These are phyloP conservation scores for Nansenia antarctica DNA, from an alignment of 2,113 vertebrate species.

Conservation along the genomic window DNA sequence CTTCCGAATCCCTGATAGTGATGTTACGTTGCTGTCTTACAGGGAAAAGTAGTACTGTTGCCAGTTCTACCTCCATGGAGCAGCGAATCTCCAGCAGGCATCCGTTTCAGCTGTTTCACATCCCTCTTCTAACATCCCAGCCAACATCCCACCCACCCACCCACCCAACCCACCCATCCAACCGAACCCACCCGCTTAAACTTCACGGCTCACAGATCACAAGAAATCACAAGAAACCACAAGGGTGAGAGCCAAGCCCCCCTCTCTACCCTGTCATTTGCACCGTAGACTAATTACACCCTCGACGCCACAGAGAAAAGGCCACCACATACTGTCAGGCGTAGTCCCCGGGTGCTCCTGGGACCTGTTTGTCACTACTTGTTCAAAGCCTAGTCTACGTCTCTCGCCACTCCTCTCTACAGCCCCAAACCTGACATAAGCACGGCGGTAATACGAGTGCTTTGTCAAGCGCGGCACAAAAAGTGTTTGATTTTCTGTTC, in stretches of 20 bases:
- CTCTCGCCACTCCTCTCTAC: slow-evolving; percentile 8
- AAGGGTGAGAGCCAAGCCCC: slow-evolving; percentile 12
- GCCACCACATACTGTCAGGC: slow-evolving; percentile 19
- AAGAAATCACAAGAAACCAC: too few species aligned
- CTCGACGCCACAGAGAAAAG: slow-evolving; percentile 18
- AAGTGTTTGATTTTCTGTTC: slow-evolving; percentile 48
- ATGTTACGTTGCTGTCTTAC: too few species aligned
- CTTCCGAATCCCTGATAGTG: too few species aligned
- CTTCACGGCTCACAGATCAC: slow-evolving; percentile 30
- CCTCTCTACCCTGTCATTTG: slow-evolving; percentile 30
- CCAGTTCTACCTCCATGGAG: background rate
- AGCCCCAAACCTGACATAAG: slow-evolving; percentile 23
- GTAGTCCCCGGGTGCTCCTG: background rate
- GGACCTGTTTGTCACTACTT: slow-evolving; percentile 10
- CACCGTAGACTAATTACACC: slow-evolving; percentile 29
- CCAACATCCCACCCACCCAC: too few species aligned
- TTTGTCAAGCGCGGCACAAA: slow-evolving; percentile 28
- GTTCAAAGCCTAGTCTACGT: slow-evolving; percentile 27
- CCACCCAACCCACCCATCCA: background rate
- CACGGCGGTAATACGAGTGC: slow-evolving; percentile 38
- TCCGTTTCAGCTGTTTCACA: background rate
- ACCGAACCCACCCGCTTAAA: too few species aligned
- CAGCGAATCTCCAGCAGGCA: background rate
- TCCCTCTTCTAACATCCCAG: too few species aligned
- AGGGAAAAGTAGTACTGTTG: too few species aligned